Base-by-base conservation (phyloP, 2,113 vertebrate species). In the Tachuris rubrigastra region DNA sequence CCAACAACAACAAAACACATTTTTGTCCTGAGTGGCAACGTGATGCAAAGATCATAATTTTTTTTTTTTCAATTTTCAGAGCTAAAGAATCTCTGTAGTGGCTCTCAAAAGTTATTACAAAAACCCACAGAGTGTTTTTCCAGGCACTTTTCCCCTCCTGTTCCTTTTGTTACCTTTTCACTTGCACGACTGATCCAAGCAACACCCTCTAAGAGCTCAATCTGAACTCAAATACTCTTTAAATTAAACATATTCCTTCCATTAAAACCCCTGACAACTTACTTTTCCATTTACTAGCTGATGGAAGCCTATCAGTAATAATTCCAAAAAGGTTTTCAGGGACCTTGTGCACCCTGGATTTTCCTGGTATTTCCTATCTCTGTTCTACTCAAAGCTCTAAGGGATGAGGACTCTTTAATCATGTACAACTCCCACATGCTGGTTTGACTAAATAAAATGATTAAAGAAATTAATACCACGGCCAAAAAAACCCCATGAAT, bases 1-100 rank as follows among this genome's bases (percentile, higher is more conserved):
- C n/a, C n/a, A n/a, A n/a, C n/a, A n/a, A n/a, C n/a, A n/a, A n/a
- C 31, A 31, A 42, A 42, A 19, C 12, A 12, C 31, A 0, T 14
- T 67, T 62, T 69, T 9, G 2, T 6, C 15, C 25, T 6, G 17
- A 74, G 8, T 8, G 10, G 7, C 10, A 81, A 39, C 10, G 1
- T 0, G 7, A 46, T 5, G 37, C 31, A 13, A n/a, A 66, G 19
- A 44, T 19, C 4, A 12, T 30, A 10, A 8, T n/a, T 2, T 68
- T 53, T 49, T 35, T 42, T 23, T 46, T 47, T 47, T 23, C 30
- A 1, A 5, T 25, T 86, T 65, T 68, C 13, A 27, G 22, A 37
- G n/a, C 60, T 21, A 5, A 72, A 50, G 31, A 28, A 27, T 3
- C 44, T 35, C 47, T 10, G 25, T 1, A 28, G 12, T 0, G 11